Percentiles rank a stretch among this genome's conserved stretches.
These are phyloP conservation scores for Perizoma affinitatum DNA, from an alignment of 2,888 invertebrate species.

Conservation along the genomic window DNA sequence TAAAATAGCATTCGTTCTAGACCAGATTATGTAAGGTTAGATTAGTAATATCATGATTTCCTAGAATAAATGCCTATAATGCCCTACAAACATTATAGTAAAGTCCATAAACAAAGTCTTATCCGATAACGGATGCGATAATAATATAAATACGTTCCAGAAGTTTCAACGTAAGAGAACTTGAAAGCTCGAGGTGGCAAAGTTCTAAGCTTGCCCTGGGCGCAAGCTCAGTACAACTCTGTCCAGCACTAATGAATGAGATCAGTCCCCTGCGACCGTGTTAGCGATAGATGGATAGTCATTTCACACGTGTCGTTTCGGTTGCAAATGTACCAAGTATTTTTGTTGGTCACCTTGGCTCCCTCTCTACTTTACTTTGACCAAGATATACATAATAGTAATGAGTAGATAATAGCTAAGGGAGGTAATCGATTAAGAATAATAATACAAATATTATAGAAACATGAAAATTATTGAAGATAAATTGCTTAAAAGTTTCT, in stretches of 20 bases:
- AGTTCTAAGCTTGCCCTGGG: neutral
- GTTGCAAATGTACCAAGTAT: constrained; percentile 6
- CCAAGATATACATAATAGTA: no score
- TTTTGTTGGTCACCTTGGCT: constrained; percentile 7
- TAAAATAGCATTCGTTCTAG: no score
- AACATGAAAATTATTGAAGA: neutral
- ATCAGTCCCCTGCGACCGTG: constrained; percentile 13
- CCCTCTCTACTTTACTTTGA: neutral
- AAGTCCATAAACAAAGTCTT: no score
- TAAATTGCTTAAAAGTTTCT: neutral
- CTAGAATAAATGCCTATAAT: no score
- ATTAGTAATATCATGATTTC: no score
- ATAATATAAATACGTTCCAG: no score
- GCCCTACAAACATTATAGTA: no score
- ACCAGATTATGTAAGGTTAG: no score
- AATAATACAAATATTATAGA: no score
- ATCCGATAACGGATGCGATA: no score
- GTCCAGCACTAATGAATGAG: constrained; percentile 14
- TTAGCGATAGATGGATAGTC: constrained; percentile 16
- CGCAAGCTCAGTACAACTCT: neutral
- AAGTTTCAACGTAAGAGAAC: neutral
- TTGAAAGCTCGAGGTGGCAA: no score
- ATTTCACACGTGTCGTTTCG: constrained; percentile 10
- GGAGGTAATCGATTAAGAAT: neutral
- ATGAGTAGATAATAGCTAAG: neutral